Percentiles rank a stretch among this genome's conserved stretches.
phyloP scores from a whole-genome alignment of 2,113 vertebrate species.

The Crotophaga sulcirostris region DNA sequence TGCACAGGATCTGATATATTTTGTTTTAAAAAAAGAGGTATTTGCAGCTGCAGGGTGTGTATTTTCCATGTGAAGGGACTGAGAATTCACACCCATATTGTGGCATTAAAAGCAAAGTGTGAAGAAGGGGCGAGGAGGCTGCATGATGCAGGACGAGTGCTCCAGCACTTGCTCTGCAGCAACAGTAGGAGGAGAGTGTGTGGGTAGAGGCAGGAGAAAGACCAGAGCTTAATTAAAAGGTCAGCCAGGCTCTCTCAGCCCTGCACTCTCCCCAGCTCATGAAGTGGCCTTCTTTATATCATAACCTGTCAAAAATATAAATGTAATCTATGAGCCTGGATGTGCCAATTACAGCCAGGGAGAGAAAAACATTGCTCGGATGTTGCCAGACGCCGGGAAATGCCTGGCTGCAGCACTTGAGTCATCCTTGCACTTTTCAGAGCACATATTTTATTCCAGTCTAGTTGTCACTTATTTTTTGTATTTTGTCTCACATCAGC shows the following conservation, averaged over 20 bases:
- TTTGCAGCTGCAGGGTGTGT: background rate
- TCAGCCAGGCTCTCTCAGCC: background rate
- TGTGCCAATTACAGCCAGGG: background rate
- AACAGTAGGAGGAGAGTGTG: background rate
- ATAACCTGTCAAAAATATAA: conserved; percentile 12
- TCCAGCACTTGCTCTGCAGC: background rate
- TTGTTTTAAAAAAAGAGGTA: background rate
- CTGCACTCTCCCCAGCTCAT: background rate
- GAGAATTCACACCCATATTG: background rate
- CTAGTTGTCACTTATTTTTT: background rate
- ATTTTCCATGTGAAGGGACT: background rate
- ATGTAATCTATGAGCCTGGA: conserved; percentile 1
- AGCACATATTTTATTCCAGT: background rate
- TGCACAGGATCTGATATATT: background rate
- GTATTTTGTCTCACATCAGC: background rate
- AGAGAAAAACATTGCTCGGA: background rate
- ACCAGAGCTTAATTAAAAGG: conserved; percentile 28
- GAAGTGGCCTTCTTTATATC: conserved; percentile 24
- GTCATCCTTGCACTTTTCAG: conserved; percentile 12
- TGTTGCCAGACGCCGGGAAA: background rate
- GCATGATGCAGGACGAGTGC: background rate
- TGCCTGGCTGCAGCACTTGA: background rate
- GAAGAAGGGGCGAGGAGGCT: background rate
- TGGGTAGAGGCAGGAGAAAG: background rate
- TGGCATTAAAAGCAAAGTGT: background rate